Base-by-base conservation (phyloP, 2,888 invertebrate genomes). In the Drosophila multiciliata region DNA sequence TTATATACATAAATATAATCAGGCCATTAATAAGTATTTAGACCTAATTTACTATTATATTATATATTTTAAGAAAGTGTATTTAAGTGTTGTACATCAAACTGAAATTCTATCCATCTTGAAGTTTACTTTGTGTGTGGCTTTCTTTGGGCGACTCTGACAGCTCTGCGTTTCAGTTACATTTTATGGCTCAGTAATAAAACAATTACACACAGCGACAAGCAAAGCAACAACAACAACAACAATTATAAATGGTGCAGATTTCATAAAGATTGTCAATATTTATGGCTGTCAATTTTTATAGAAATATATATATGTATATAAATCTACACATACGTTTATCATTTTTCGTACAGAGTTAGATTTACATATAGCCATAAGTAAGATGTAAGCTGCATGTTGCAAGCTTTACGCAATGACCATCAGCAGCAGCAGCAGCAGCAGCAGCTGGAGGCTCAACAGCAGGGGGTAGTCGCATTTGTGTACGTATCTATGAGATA, bases 101-200 rank as follows among this genome's bases (percentile, higher is more conserved):
- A 23, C n/a, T 1, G 2, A 36, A 26, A 15, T 29, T 55, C 36
- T 29, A 23, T 53, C 50, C 59, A 45, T 50, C 48, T 66, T 62
- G 48, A 57, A 55, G 61, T 62, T 80, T 66, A 68, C 62, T 59
- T 78, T 80, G 80, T 60, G 80, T 80, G 80, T 75, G 76, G 78
- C 80, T 78, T 80, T 80, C 76, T 75, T 80, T 58, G 50, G 64
- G 67, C 63, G 42, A 26, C 68, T 66, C 67, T 64, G 66, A 52
- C 58, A 35, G 52, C 48, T 35, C 63, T 57, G 66, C 69, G 81
- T 77, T 80, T 71, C 73, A 78, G 86, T 75, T 78, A 72, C 73
- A 75, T 83, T 89, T 89, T 85, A 84, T 89, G 84, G 89, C 72
- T 67, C 45, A 80, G 85, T 73, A 87, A 77, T 80, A 78, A 80